These are phyloP conservation scores for Listrodromus nycthemerus DNA, from an alignment of 2,888 invertebrate genomes.

Conservation along the genomic window DNA sequence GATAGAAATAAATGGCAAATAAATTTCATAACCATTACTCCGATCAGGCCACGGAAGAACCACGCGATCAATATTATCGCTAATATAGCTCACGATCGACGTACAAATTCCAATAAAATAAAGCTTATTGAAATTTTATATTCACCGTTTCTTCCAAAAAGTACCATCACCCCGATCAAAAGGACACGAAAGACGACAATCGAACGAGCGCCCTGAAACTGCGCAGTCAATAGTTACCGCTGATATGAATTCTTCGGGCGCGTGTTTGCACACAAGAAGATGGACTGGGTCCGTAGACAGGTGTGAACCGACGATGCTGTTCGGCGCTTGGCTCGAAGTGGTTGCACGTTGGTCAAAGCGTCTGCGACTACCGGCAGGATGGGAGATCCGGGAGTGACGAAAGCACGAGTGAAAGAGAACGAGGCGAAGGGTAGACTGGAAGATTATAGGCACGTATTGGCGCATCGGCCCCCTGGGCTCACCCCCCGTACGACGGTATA, in stretches of 20 bases:
- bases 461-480: slow-evolving; percentile 81
- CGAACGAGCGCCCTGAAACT: background rate
- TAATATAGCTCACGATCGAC: background rate
- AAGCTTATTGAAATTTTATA: no score
- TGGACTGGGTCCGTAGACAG: slow-evolving; percentile 8
- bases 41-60: background rate
- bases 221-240: background rate
- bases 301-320: slow-evolving; percentile 34
- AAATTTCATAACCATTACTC: no score
- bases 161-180: no score
- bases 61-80: background rate
- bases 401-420: slow-evolving; percentile 46
- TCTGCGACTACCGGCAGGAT: slow-evolving; percentile 20
- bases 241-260: slow-evolving; percentile 13
- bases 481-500: slow-evolving; percentile 29
- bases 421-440: slow-evolving; percentile 63
- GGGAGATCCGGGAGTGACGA: slow-evolving; percentile 16
- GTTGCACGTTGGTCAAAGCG: slow-evolving; percentile 42
- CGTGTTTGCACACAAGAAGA: slow-evolving; percentile 14
- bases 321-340: slow-evolving; percentile 1
- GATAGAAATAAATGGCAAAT: no score
- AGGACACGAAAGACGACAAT: no score
- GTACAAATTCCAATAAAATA: no score
- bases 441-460: slow-evolving; percentile 84
- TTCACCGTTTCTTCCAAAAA: no score